phyloP scores from a whole-genome alignment of 2,113 vertebrate genomes.

The Gasterosteus aculeatus region DNA sequence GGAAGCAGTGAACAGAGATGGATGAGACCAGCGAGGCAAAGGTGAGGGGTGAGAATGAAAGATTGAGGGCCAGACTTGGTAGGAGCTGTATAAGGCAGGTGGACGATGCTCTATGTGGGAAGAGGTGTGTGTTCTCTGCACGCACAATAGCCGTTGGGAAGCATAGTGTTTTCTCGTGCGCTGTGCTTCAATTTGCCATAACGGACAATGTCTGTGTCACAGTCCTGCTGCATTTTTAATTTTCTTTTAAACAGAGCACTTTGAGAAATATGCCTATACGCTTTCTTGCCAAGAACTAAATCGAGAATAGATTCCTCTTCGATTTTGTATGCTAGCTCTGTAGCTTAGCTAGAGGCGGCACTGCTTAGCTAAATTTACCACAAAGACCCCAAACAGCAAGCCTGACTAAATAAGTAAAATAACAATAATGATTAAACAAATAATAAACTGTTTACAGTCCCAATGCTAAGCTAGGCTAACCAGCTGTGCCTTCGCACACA shows the following conservation, averaged over 20 bases:
- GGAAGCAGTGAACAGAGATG: slow-evolving; percentile 46
- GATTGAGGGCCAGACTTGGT: slow-evolving; percentile 16
- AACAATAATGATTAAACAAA: background rate
- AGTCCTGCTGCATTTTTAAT: slow-evolving; percentile 18
- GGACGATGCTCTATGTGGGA: slow-evolving; percentile 24
- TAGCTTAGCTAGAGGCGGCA: background rate
- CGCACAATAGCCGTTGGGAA: slow-evolving; percentile 21
- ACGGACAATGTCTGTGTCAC: slow-evolving; percentile 27
- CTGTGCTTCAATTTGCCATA: background rate
- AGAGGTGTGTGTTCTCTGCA: slow-evolving; percentile 28
- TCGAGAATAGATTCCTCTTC: background rate
- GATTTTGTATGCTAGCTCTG: background rate
- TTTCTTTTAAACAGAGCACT: background rate
- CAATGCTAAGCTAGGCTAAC: background rate
- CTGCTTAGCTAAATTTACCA: background rate
- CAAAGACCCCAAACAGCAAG: background rate
- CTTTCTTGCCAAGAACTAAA: background rate
- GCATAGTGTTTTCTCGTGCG: slow-evolving; percentile 19
- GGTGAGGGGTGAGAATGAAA: slow-evolving; percentile 48
- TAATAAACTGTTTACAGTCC: background rate
- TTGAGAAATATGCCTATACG: background rate
- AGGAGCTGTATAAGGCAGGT: slow-evolving; percentile 16
- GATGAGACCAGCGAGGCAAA: slow-evolving; percentile 48
- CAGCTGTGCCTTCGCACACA: background rate
- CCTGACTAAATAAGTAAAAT: background rate